phyloP scores from a whole-genome alignment of 2,113 vertebrate species.

The Heterotilapia buettikoferi region DNA sequence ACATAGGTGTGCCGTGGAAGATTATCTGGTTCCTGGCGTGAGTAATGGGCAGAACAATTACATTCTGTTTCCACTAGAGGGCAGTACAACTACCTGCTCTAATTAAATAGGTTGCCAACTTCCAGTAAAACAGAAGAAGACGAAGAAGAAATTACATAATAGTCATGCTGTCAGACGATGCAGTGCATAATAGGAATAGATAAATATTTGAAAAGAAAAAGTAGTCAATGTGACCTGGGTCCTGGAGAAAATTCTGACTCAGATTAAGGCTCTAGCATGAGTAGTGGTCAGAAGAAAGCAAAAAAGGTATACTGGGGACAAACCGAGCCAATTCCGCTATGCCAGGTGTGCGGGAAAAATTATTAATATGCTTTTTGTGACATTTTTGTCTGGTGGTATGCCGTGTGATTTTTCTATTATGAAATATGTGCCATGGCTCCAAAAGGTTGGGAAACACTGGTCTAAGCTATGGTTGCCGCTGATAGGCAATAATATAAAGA shows the following conservation, averaged over 20 bases:
- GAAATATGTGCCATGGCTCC: not conserved
- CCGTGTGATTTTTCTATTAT: not conserved
- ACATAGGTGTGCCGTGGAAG: not conserved
- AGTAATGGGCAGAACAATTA: not conserved
- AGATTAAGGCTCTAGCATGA: not conserved
- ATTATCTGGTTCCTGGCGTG: not conserved
- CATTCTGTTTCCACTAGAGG: not conserved
- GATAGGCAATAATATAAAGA: not conserved
- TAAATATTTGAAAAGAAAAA: not conserved
- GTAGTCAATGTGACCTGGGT: not conserved
- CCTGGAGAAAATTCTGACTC: not conserved
- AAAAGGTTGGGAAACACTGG: not conserved
- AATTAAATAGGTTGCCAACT: not conserved
- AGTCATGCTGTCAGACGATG: not conserved
- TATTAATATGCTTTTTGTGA: not conserved
- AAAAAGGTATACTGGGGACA: not conserved
- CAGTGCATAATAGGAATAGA: not conserved
- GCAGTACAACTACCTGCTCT: not conserved
- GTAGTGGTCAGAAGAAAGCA: not conserved
- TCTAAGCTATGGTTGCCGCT: not conserved
- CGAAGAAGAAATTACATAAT: not conserved
- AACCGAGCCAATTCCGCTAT: not conserved
- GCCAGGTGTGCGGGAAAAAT: not conserved
- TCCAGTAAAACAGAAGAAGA: not conserved
- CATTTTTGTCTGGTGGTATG: not conserved